Conservation (phyloP, 2,797 vertebrate genomes). For the Champsocephalus gunnari region DNA sequence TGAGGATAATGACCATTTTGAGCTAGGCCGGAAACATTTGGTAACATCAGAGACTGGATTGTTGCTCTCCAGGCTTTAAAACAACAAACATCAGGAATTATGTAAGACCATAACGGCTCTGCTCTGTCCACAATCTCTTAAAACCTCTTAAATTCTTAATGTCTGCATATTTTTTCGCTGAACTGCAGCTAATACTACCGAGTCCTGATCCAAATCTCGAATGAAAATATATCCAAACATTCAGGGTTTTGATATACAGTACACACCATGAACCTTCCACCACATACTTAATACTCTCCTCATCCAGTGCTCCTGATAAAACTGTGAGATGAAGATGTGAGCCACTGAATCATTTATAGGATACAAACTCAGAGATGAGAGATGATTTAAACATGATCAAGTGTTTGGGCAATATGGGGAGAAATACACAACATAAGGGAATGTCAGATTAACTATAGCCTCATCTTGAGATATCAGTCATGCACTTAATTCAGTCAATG, state of each 20-base stretch:
- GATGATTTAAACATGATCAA: slow-evolving; percentile 43
- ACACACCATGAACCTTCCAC: not conserved
- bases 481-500: slow-evolving; percentile 1
- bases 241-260: slow-evolving; percentile 23
- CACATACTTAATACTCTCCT: not conserved
- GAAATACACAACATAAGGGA: slow-evolving; percentile 17
- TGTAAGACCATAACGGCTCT: slow-evolving; percentile 20
- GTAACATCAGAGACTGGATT: not conserved
- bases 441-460: slow-evolving; percentile 13
- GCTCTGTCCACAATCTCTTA: not conserved
- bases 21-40: not conserved
- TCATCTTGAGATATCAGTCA: slow-evolving; percentile 2
- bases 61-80: not conserved
- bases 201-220: slow-evolving; percentile 2
- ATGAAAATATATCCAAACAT: slow-evolving; percentile 25
- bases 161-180: slow-evolving; percentile 8
- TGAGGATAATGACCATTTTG: not conserved
- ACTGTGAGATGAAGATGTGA: slow-evolving; percentile 23
- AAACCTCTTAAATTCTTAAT: slow-evolving; percentile 37
- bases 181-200: not conserved
- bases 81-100: slow-evolving; percentile 24
- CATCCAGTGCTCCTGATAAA: slow-evolving; percentile 20
- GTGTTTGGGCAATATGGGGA: slow-evolving; percentile 6
- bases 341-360: slow-evolving; percentile 43
- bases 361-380: slow-evolving; percentile 31